These are phyloP conservation scores for Lophura swinhoii DNA, from an alignment of 2,797 vertebrate genomes.

Conservation along the genomic window DNA sequence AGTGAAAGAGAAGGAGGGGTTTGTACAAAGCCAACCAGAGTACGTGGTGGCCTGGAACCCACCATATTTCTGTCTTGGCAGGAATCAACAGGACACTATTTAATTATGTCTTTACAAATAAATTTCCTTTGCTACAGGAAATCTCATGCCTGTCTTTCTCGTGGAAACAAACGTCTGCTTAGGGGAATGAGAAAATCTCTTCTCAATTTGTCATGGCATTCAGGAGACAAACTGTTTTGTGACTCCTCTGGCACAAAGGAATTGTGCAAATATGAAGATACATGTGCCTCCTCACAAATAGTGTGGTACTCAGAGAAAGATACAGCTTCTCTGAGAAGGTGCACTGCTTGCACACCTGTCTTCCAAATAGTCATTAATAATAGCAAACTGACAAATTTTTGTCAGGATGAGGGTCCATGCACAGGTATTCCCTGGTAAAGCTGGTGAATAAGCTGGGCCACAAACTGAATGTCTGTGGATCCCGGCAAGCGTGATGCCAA, in stretches of 20 bases:
- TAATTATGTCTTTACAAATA: not conserved
- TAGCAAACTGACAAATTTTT: not conserved
- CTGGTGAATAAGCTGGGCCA: not conserved
- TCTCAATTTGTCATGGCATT: not conserved
- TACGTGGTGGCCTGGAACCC: not conserved
- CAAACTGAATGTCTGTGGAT: not conserved
- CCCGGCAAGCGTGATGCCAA: not conserved
- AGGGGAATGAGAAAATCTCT: not conserved
- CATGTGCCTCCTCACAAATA: not conserved
- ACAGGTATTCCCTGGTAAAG: not conserved
- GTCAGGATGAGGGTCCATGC: not conserved
- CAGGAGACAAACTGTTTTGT: not conserved
- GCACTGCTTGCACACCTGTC: not conserved
- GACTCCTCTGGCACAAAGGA: not conserved
- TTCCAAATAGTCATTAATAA: not conserved
- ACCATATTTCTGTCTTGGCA: not conserved
- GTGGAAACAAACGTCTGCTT: fast-evolving
- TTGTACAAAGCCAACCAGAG: not conserved
- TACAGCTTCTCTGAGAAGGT: not conserved
- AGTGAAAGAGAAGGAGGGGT: not conserved
- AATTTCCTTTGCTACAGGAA: not conserved
- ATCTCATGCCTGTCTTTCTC: not conserved
- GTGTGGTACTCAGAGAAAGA: not conserved
- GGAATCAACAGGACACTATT: not conserved
- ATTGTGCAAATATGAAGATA: not conserved